Evolutionary conservation across 1,140 invertebrate genomes (phyloP), one percentile per base, ranked within the genome.

Genomic region (Steinernema feltiae): DNA sequence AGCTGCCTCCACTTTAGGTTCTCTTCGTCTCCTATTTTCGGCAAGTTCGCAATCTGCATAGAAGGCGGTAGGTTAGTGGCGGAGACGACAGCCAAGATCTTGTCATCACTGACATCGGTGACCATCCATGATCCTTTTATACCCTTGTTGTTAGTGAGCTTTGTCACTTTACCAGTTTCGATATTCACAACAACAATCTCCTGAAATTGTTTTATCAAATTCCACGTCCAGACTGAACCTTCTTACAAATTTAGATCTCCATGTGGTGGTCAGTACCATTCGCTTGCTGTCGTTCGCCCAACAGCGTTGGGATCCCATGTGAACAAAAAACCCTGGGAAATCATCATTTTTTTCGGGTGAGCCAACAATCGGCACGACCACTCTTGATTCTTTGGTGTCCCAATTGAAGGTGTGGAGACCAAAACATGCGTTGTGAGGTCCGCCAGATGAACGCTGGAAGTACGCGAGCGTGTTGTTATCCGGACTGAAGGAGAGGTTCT

Each of bases 401-500:
- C 35, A 41, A 18, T 41, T 18, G 7, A 41, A 7, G 7, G 7
- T 41, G 35, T 18, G 18, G 35, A 41, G 35, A 41, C 74, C 76
- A 32, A 85, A 48, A 70, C 24, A 29, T 32, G 77, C 85, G 30
- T 83, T 78, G 83, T 90, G 89, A 31, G 89, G 86, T 46, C 89
- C 89, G 71, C 86, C 86, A 71, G 84, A 82, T 21, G 80, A 77
- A 73, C 87, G 85, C 63, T 89, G 85, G 32, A 90, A 82, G 77
- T 85, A 90, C 27, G 88, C 78, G 17, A 90, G 74, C 71, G 82
- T 85, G 21, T 80, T 82, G 1, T 85, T 81, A 80, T 89, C 87
- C 21, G 86, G 87, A 77, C 86, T 88, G 70, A 89, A 86, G 1
- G 83, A 78, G 21, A 88, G 85, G 32, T 72, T 80, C 32, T 86